These are phyloP conservation scores for Dicerorhinus sumatrensis DNA, from an alignment of 2,113 vertebrate genomes.

Conservation along the genomic window DNA sequence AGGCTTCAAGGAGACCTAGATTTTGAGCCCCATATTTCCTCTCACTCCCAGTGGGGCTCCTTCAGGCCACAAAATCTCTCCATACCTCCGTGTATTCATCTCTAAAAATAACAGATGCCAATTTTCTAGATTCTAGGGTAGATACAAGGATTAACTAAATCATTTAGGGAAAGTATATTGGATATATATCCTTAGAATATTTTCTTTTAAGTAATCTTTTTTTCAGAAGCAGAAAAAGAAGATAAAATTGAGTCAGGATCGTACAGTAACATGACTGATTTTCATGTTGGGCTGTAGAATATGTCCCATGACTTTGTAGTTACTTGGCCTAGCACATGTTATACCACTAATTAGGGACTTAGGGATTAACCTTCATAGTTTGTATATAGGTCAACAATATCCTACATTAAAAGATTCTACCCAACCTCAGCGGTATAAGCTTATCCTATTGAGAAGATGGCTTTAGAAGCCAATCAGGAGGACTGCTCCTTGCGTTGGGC, in stretches of 20 bases:
- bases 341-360: slow-evolving; percentile 18
- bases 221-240: background rate
- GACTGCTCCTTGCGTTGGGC: background rate
- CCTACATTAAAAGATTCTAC: background rate
- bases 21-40: slow-evolving; percentile 48
- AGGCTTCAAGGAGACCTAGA: slow-evolving; percentile 73
- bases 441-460: background rate
- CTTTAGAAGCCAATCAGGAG: background rate
- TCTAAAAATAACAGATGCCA: slow-evolving; percentile 44
- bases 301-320: background rate
- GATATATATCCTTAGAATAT: background rate
- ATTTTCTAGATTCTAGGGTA: slow-evolving; percentile 32
- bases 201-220: background rate
- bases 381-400: background rate
- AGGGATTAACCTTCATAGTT: background rate
- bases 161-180: slow-evolving; percentile 2
- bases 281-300: background rate
- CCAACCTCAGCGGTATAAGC: background rate
- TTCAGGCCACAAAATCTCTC: slow-evolving; percentile 58
- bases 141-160: slow-evolving; percentile 36
- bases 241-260: background rate
- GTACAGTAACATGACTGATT: background rate
- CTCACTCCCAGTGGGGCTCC: slow-evolving; percentile 74
- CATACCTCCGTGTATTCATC: slow-evolving; percentile 26
- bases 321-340: background rate